Base-by-base conservation (phyloP, 2,113 vertebrate genomes). In the Nothobranchius kuhntae region DNA sequence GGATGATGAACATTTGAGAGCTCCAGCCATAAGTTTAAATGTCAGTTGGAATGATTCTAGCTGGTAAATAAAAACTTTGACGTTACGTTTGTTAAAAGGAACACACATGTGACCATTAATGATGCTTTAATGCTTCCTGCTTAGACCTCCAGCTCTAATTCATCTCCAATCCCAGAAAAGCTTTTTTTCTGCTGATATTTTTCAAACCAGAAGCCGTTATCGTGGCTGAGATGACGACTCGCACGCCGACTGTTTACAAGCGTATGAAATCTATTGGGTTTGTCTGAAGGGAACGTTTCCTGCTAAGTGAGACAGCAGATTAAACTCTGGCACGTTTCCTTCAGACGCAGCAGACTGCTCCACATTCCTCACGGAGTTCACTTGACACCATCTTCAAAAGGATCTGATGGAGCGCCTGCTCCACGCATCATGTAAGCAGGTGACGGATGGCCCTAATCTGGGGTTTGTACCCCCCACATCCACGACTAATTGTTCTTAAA, bases 301-400 rank as follows among this genome's bases (percentile, higher is more conserved):
- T 60, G 56, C 61, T 40, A 35, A 44, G 46, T 24, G 78, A 67
- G 73, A 73, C 81, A 71, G 58, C 75, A 78, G 81, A 86, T 78
- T 75, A 66, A 46, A 53, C 46, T 63, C 53, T 26, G 69, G 65
- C 61, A 84, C 66, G 78, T 87, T 88, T 82, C 80, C 12, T 45
- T 68, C 13, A 78, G 72, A 63, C 52, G 9, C 73, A 71, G 75
- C 72, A 80, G 82, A 71, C 72, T 71, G 59, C 73, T 85, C 75
- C 66, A 87, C 79, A 86, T 89, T 90, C 82, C 86, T 79, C 75
- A 65, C 60, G 83, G 74, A 80, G 84, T 82, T 88, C 82, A 77
- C 84, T 80, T 65, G 69, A 77, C 83, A 77, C 47, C 60, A 56
- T 61, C 71, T 74, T 84, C 68, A 81, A 82, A 86, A 68, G 74